Conservation (phyloP, 2,113 vertebrate species). For the Lamprologus speciosus region DNA sequence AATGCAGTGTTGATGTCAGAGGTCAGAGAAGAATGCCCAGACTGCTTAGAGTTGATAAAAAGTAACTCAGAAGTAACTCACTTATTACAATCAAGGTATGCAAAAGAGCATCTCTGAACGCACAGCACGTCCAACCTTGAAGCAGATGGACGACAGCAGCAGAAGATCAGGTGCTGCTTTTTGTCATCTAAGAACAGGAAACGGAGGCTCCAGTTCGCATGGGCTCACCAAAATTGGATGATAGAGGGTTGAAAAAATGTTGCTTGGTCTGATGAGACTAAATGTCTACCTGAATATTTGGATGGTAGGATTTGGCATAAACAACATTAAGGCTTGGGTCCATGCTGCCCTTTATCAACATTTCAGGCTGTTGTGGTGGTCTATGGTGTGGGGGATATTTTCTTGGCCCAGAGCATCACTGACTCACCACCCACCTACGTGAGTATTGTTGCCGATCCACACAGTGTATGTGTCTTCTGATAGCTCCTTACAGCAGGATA, state of each 20-base stretch:
- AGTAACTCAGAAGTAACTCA: not conserved
- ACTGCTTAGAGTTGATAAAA: not conserved
- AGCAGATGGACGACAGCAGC: not conserved
- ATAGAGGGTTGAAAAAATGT: not conserved
- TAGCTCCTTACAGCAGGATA: not conserved
- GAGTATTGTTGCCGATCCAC: not conserved
- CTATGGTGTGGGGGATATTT: not conserved
- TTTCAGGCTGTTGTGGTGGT: not conserved
- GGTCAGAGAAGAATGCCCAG: not conserved
- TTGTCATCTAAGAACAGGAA: not conserved
- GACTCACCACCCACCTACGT: not conserved
- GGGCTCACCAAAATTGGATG: not conserved
- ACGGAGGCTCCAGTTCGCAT: accelerated
- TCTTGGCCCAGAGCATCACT: not conserved
- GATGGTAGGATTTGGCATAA: not conserved
- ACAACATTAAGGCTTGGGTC: not conserved
- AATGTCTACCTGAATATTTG: not conserved
- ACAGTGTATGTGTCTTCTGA: not conserved
- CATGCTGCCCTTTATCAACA: not conserved
- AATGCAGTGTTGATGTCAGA: not conserved
- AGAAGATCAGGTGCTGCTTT: not conserved
- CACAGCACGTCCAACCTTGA: not conserved
- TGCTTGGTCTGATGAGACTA: not conserved
- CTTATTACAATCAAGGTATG: not conserved
- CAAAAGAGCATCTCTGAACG: not conserved